Evolutionary conservation across 1,140 invertebrate genomes (phyloP).

Genomic region (Pemphigus obesinymphae): DNA sequence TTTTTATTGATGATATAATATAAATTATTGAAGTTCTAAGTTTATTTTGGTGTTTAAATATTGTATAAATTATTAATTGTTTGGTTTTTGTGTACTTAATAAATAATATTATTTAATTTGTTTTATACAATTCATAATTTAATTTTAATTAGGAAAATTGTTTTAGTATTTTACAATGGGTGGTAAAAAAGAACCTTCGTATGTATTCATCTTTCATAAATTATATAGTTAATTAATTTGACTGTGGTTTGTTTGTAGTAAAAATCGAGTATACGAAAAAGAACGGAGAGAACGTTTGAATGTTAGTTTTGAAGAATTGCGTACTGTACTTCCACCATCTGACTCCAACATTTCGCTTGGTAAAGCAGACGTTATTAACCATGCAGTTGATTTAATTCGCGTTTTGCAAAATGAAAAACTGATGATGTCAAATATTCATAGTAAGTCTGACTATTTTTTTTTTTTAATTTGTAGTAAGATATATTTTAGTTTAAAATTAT

Average conservation of each 20-base stretch:
- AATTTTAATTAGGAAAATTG: background rate
- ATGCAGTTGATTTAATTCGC: conserved; percentile 52
- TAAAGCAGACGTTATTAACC: conserved; percentile 51
- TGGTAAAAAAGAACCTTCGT: conserved; percentile 41
- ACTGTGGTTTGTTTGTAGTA: conserved; percentile 43
- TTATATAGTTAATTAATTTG: background rate
- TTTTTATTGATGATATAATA: too few species aligned
- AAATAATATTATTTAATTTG: background rate
- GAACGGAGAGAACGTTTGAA: conserved; percentile 54
- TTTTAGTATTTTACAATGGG: conserved; percentile 19
- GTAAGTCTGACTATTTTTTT: conserved; percentile 41
- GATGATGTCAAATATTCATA: conserved; percentile 46
- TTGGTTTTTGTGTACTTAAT: too few species aligned
- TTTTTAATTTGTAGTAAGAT: conserved; percentile 17
- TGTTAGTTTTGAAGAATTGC: conserved; percentile 52
- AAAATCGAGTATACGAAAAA: conserved; percentile 55
- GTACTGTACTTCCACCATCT: conserved; percentile 51
- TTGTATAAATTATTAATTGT: too few species aligned
- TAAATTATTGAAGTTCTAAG: too few species aligned
- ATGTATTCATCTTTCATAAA: background rate
- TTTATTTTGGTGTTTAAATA: too few species aligned
- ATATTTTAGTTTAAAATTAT: background rate
- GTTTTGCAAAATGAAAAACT: conserved; percentile 53
- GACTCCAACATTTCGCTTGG: conserved; percentile 52
- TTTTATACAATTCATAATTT: background rate